Evolutionary conservation across 2,888 invertebrate genomes (phyloP).

Genomic region (Argynnis bischoffii): DNA sequence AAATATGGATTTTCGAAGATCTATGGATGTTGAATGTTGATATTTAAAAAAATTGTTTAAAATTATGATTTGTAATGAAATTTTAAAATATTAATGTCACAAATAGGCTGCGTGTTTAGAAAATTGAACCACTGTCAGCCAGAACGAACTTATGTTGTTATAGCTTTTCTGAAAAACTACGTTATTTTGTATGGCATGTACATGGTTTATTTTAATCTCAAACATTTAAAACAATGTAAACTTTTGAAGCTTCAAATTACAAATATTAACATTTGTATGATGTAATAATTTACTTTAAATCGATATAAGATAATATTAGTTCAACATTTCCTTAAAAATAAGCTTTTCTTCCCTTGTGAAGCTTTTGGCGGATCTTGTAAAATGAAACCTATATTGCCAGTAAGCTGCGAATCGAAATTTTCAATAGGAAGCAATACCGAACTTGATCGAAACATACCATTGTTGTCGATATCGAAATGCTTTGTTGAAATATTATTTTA

Average conservation of each 20-base stretch:
- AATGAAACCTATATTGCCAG: conserved; percentile 27
- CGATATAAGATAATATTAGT: background rate
- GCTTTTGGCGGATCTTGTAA: conserved; percentile 22
- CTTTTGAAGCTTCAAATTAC: too few species aligned
- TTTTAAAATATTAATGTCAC: background rate
- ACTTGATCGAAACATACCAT: conserved; percentile 20
- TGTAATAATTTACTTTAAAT: too few species aligned
- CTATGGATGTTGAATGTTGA: too few species aligned
- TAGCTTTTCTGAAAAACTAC: background rate
- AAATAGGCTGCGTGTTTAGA: background rate
- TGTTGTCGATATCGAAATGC: conserved; percentile 22
- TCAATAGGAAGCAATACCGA: conserved; percentile 33
- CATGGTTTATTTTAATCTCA: background rate
- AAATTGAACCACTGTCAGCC: background rate
- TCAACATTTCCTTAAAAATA: background rate
- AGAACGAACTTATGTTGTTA: background rate
- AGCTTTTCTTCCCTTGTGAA: conserved; percentile 6
- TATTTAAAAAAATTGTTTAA: background rate
- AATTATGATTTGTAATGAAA: background rate
- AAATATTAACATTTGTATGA: too few species aligned
- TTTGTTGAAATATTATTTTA: conserved; percentile 5
- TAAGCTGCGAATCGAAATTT: conserved; percentile 26
- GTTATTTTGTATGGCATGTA: background rate
- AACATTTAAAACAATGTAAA: too few species aligned
- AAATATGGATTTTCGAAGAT: background rate